These are phyloP conservation scores for Cyrtorhinus lividipennis DNA, from an alignment of 1,140 invertebrate species.

Conservation along the genomic window DNA sequence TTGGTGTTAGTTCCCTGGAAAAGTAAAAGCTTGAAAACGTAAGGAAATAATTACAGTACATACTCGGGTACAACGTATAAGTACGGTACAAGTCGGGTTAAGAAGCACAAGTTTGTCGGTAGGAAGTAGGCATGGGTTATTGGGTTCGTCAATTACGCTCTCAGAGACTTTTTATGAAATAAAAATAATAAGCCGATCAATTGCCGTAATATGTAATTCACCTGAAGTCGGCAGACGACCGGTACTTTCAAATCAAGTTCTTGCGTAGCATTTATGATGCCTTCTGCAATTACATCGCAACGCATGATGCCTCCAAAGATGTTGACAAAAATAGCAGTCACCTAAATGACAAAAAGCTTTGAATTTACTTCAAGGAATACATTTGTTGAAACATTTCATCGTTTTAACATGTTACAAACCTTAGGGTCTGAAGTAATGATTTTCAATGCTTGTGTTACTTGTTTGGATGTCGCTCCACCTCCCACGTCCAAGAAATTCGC, in stretches of 20 bases:
- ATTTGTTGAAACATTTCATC: too few species aligned
- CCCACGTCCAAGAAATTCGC: constrained; percentile 68
- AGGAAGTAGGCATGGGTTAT: too few species aligned
- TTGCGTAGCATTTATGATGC: constrained; percentile 78
- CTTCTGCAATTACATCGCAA: constrained; percentile 88
- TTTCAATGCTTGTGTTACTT: constrained; percentile 56
- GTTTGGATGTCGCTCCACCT: constrained; percentile 52
- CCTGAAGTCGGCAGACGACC: constrained; percentile 63
- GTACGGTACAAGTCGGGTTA: too few species aligned
- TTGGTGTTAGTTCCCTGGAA: constrained; percentile 51
- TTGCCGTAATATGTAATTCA: constrained; percentile 19
- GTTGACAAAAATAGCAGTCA: constrained; percentile 90
- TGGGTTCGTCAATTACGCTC: too few species aligned
- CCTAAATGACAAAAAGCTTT: constrained; percentile 41
- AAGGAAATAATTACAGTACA: too few species aligned
- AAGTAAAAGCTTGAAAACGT: too few species aligned
- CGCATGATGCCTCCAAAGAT: constrained; percentile 98
- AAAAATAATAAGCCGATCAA: too few species aligned
- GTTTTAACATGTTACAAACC: constrained; percentile 12
- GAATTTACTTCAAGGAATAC: too few species aligned
- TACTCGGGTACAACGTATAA: too few species aligned
- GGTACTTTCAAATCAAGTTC: constrained; percentile 68
- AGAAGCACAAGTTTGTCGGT: too few species aligned
- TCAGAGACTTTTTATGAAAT: too few species aligned
- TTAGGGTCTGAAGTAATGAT: constrained; percentile 38